A percentile compares a stretch with the other conserved stretches of the same genome.
Evolutionary conservation across 37 sponge, comb jelly and placozoan genomes (phyloP).

Genomic region (Ianthella basta): DNA sequence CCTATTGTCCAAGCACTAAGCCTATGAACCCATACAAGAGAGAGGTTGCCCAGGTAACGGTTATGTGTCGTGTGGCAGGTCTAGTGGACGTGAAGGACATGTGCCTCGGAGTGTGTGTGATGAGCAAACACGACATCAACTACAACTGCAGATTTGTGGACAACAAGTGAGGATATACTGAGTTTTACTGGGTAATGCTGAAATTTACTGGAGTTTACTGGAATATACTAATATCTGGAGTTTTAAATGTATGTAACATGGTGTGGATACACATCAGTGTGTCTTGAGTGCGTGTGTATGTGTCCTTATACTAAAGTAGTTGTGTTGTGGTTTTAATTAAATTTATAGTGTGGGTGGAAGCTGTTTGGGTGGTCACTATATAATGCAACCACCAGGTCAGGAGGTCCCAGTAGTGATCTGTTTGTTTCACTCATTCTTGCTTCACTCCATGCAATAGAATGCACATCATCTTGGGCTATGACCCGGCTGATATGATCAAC

Average conservation of each 20-base stretch:
- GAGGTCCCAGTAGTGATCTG: too few species aligned
- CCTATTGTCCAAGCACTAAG: conserved; percentile 10
- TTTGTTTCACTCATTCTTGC: too few species aligned
- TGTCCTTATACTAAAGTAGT: too few species aligned
- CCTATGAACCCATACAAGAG: background rate
- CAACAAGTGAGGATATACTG: conserved; percentile 1
- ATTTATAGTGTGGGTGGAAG: background rate
- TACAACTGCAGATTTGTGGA: background rate
- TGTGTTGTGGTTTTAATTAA: background rate
- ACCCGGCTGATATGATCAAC: conserved; percentile 79
- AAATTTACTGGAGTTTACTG: background rate
- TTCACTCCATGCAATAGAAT: conserved; percentile 39
- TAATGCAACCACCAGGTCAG: too few species aligned
- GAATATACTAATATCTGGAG: background rate
- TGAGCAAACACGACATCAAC: conserved; percentile 47
- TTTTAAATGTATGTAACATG: background rate
- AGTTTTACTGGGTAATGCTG: too few species aligned
- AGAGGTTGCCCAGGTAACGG: background rate
- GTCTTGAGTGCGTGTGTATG: too few species aligned
- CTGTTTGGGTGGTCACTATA: too few species aligned
- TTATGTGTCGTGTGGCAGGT: conserved; percentile 43
- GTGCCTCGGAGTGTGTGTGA: conserved; percentile 73
- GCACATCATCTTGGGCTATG: conserved; percentile 73
- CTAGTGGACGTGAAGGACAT: conserved; percentile 52
- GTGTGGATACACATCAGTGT: too few species aligned